Conservation (phyloP, 2,888 invertebrate species). For the Acrobasis consociella region DNA sequence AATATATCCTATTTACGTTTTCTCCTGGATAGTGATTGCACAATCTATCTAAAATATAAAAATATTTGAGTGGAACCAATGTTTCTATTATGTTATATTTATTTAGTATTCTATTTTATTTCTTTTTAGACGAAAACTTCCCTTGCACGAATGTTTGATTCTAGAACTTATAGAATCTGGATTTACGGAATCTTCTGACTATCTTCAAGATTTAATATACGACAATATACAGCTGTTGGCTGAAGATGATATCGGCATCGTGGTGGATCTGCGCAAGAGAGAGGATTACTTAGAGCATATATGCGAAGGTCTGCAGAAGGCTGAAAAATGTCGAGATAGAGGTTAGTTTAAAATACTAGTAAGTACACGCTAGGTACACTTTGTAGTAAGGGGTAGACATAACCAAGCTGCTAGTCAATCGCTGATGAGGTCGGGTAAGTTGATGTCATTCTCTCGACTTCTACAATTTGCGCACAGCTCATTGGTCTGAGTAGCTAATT, state of each 20-base stretch:
- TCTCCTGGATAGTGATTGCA: too few relatives aligned
- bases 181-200: conserved; percentile 71
- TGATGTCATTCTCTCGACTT: too few relatives aligned
- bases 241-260: conserved; percentile 78
- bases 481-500: too few relatives aligned
- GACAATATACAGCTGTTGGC: conserved; percentile 76
- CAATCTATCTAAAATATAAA: too few relatives aligned
- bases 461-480: too few relatives aligned
- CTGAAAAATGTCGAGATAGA: conserved; percentile 63
- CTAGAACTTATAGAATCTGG: conserved; percentile 80
- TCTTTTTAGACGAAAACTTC: conserved; percentile 69
- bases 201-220: conserved; percentile 79
- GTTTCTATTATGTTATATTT: too few relatives aligned
- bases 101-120: background rate
- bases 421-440: too few relatives aligned
- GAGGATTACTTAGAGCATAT: conserved; percentile 65
- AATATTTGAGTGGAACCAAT: too few relatives aligned
- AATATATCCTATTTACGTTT: too few relatives aligned
- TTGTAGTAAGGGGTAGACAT: too few relatives aligned
- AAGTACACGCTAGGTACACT: too few relatives aligned
- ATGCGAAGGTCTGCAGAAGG: conserved; percentile 51
- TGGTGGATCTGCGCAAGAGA: conserved; percentile 64
- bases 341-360: conserved; percentile 43
- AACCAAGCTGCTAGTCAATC: too few relatives aligned
- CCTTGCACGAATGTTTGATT: conserved; percentile 79